A percentile compares a stretch with the other conserved stretches of the same genome.
Evolutionary conservation across 2,888 invertebrate species (phyloP).

Genomic region (Nomada ferruginata): DNA sequence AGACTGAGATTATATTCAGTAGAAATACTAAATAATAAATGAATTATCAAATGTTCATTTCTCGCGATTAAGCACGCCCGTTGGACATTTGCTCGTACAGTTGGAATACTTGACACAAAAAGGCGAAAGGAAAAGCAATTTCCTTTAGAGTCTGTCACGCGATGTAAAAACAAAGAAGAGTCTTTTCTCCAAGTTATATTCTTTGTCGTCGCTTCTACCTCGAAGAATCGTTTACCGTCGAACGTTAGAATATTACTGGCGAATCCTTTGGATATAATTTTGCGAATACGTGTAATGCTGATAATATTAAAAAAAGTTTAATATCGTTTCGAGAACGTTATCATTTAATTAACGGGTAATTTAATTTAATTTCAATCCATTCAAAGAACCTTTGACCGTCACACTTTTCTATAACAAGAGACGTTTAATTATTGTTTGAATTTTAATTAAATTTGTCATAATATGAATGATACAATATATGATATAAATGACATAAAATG

Average conservation of each 20-base stretch:
- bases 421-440: too few species aligned
- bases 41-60: not conserved
- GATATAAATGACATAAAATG: too few species aligned
- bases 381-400: too few species aligned
- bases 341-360: not conserved
- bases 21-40: not conserved
- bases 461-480: not conserved
- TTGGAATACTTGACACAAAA: not conserved
- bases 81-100: not conserved
- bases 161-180: slow-evolving; percentile 2
- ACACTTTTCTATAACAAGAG: too few species aligned
- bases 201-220: not conserved
- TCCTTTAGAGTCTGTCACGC: not conserved
- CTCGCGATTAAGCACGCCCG: not conserved
- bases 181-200: slow-evolving; percentile 8
- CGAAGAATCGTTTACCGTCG: not conserved
- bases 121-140: slow-evolving; percentile 15
- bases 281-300: not conserved
- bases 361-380: too few species aligned
- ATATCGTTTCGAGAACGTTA: not conserved
- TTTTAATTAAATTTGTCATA: too few species aligned
- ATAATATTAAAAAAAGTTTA: too few species aligned
- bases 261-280: not conserved
- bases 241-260: slow-evolving; percentile 6
- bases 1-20: not conserved